Base-by-base conservation (phyloP, 1,140 invertebrate species). In the Tetramorium parvispinum region DNA sequence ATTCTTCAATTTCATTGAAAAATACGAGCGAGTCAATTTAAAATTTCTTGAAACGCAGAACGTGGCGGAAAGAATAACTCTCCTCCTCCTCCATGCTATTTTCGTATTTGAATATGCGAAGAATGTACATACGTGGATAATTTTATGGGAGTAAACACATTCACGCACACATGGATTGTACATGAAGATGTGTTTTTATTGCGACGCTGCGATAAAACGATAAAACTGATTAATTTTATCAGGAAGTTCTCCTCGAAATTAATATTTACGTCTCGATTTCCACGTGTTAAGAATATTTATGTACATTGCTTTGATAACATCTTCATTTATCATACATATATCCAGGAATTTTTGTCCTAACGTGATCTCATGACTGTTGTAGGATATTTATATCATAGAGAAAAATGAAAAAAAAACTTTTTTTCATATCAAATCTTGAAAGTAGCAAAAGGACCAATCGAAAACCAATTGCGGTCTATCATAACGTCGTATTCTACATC, bases 141-240 rank as follows among this genome's bases (percentile, higher is more conserved):
- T 13, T 59, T 59, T 40, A 76, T 21, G 27, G 21, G 21, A 32
- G 18, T 59, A 46, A 61, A 61, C 16, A 32, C 16, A 59, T 77
- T 77, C 21, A 32, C 32, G 3, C 32, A 32, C 32, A 32, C 32
- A 4, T 77, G 16, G 16, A 27, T 13, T 16, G 21, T 76, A 76
- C n/a, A 24, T 21, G 53, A 76, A 76, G n/a, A 61, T 57, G 71
- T 75, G n/a, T 77, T 77, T 77, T 59, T 10, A 21, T 77, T 77
- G 21, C 59, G 21, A 40, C 11, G 24, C 3, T 53, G 49, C 11
- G 51, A 53, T 21, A 13, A 24, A 32, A 61, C 16, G 55, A 59
- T 76, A 59, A 59, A 43, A 59, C 21, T 16, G 73, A 61, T 61
- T 77, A 43, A 61, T 43, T 24, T 43, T 40, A 21, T 27, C 21